Base-by-base conservation (phyloP, 2,797 vertebrate species). In the Sebastolobus altivelis region DNA sequence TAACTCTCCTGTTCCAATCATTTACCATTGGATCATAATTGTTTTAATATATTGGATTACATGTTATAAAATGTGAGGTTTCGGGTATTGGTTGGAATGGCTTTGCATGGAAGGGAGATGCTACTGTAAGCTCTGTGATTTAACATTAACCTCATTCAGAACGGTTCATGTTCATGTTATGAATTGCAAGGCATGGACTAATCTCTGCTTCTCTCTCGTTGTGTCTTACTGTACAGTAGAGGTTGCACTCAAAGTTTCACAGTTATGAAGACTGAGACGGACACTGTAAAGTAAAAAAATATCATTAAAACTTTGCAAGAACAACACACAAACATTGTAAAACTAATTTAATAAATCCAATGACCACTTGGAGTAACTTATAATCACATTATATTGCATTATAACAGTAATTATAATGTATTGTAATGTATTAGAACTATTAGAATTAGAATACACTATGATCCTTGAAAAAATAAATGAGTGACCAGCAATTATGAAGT, bases 121-220 rank as follows among this genome's bases (percentile, higher is more conserved):
- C 77, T 88, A 1, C n/a, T n/a, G n/a, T n/a, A n/a, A 77, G 85
- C 85, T 89, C 87, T 85, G 77, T 82, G 79, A 88, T 91, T 89
- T 84, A 82, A 85, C 82, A 79, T 85, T 86, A 89, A 93, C 83
- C 74, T 72, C 55, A 40, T 74, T 85, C 65, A 52, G 80, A 93
- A 66, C 75, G 75, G 82, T 90, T 90, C 87, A 81, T 88, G 82
- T 90, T 90, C 87, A 81, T 88, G 84, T 90, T 95, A 93, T 95
- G 94, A 96, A 95, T 96, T 93, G 88, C 96, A 96, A 71, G 97
- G 97, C 97, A 97, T 97, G 96, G 97, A 97, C 97, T 98, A 97
- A 99, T 96, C 94, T 95, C 91, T 84, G 87, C 93, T 96, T 94
- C 87, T 93, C 88, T 93, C 90, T 87, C 74, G 16, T 82, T 85